phyloP scores from a whole-genome alignment of 2,113 vertebrate species.

The Cephalopholis sonnerati region DNA sequence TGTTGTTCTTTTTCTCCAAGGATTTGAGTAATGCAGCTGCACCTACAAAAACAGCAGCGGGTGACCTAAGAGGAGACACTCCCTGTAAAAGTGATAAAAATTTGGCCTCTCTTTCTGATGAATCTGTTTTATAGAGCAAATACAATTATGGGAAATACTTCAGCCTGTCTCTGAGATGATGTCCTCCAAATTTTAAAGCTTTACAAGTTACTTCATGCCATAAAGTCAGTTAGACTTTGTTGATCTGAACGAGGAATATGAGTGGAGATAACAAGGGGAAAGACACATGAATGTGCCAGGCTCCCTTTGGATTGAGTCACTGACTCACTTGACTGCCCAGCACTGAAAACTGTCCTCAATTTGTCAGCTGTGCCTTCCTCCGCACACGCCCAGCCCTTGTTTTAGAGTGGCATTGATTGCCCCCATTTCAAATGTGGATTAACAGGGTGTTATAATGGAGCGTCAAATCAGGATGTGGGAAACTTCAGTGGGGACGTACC shows the following conservation, averaged over 20 bases:
- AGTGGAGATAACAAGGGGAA: constrained; percentile 17
- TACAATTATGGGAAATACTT: constrained; percentile 10
- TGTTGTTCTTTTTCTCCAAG: constrained; percentile 64
- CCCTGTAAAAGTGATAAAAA: constrained; percentile 52
- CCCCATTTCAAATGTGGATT: constrained; percentile 74
- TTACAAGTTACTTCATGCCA: not conserved
- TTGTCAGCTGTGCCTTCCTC: constrained; percentile 53
- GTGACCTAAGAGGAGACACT: constrained; percentile 56
- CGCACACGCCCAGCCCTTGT: constrained; percentile 31
- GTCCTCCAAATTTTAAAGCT: constrained; percentile 1
- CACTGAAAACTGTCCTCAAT: constrained; percentile 64
- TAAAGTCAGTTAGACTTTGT: constrained; percentile 6
- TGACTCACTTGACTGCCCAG: constrained; percentile 41
- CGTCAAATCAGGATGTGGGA: constrained; percentile 45
- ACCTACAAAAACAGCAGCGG: constrained; percentile 63
- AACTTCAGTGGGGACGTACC: constrained; percentile 2
- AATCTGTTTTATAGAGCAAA: constrained; percentile 18
- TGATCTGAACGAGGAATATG: constrained; percentile 22
- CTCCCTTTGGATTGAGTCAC: constrained; percentile 37
- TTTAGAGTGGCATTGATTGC: constrained; percentile 72
- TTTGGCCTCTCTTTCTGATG: constrained; percentile 12
- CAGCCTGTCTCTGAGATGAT: not conserved
- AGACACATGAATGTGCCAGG: constrained; percentile 13
- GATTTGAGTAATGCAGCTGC: constrained; percentile 73
- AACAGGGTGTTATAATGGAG: constrained; percentile 39